Conservation (phyloP, 2,113 vertebrate genomes). For the Phodopus roborovskii region DNA sequence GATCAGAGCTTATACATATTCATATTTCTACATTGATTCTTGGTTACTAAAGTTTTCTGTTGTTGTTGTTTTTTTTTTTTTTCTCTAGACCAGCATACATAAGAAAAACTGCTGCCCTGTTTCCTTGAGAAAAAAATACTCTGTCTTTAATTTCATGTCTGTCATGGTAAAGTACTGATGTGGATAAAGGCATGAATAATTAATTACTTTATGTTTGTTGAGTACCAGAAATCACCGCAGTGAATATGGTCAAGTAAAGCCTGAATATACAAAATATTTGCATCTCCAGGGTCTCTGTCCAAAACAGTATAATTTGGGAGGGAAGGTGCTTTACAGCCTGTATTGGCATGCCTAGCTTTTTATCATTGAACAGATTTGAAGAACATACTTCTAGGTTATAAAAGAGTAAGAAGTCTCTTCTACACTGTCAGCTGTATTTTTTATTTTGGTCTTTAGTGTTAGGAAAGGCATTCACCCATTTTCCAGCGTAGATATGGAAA, state of each 20-base stretch:
- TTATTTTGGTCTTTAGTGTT: neutral
- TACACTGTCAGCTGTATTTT: neutral
- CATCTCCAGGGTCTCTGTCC: neutral
- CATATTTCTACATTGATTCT: constrained; percentile 14
- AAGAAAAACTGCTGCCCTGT: neutral
- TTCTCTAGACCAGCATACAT: neutral
- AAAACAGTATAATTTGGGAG: neutral
- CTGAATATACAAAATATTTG: neutral
- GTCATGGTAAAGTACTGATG: neutral
- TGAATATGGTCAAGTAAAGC: neutral
- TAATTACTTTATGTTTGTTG: neutral
- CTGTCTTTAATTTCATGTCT: constrained; percentile 16
- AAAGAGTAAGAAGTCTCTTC: neutral
- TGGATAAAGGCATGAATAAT: neutral
- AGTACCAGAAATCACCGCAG: neutral
- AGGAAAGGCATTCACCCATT: neutral
- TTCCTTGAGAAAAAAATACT: neutral
- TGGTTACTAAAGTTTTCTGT: neutral
- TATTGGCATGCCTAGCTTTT: neutral
- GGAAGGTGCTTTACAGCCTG: neutral
- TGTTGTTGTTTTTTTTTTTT: neutral
- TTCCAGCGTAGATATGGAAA: neutral
- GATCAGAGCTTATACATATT: neutral
- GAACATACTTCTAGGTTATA: neutral
- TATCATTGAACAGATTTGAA: neutral